Base-by-base conservation (phyloP, 2,888 invertebrate species). In the Leptodirus hochenwartii region DNA sequence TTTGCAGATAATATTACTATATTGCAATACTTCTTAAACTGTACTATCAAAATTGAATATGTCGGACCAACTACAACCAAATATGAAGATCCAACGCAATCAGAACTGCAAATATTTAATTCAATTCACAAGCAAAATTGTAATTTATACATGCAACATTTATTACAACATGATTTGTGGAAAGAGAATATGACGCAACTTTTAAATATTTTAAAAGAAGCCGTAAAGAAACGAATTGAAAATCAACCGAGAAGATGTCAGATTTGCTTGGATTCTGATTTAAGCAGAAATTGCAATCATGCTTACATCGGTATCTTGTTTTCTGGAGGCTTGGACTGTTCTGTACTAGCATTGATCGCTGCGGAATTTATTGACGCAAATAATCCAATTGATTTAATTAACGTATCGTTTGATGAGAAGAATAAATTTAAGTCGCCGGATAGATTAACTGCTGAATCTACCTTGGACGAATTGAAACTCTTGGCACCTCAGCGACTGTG, bases 241-340 rank as follows among this genome's bases (percentile, higher is more conserved):
- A 64, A 57, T 38, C 71, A 73, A 35, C 72, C 73, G 25, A 54
- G 61, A 26, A 65, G 54, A 46, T 80, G 80, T 46, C 62, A 59
- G 42, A 44, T 55, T 28, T 79, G 79, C 46, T 22, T 13, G 8
- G 10, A 27, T 15, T 15, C n/a, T 25, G 8, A n/a, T 13, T 17
- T 20, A 4, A 23, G 31, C 40, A 9, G 4, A 11, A 17, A 27
- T 8, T 64, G 64, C 36, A 34, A 37, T 25, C 63, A 64, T 42
- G 40, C 58, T 4, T 32, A 43, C 31, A 42, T 47, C 17, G 55
- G 53, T 10, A 31, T 98, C 32, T 59, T 93, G 39, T 96, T 95
- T 61, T 96, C 96, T 37, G 98, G 96, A 22, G 95, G 95, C 10
- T 62, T 98, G 22, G 98, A 98, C 56, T 95, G 93, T 34, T 74